Evolutionary conservation across 2,797 vertebrate species (phyloP).

Genomic region (Rhinella marina): DNA sequence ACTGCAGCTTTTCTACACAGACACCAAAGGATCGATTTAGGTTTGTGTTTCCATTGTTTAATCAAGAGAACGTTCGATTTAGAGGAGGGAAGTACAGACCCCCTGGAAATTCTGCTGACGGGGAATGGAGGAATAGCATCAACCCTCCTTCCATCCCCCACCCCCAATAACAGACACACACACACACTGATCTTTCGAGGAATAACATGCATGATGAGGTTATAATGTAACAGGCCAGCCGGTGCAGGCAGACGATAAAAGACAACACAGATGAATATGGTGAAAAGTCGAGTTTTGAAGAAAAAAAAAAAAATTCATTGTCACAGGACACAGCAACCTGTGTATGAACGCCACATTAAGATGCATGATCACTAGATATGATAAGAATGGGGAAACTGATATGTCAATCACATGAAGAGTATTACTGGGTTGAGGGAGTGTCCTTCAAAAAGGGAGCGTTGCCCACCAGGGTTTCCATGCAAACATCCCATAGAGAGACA

Average conservation of each 20-base stretch:
- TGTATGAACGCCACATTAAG: not conserved
- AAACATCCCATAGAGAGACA: not conserved
- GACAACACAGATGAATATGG: conserved; percentile 14
- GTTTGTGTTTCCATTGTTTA: conserved; percentile 37
- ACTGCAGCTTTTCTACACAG: conserved; percentile 28
- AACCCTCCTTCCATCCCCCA: not conserved
- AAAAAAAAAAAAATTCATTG: not conserved
- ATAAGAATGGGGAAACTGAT: not conserved
- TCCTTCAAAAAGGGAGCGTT: not conserved
- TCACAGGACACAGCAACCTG: not conserved
- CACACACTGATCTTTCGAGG: not conserved
- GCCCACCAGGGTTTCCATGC: not conserved
- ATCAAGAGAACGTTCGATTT: conserved; percentile 42
- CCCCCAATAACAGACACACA: not conserved
- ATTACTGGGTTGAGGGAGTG: not conserved
- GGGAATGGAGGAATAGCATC: not conserved
- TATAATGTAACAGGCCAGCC: conserved; percentile 8
- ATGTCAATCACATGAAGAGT: not conserved
- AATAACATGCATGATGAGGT: conserved; percentile 37
- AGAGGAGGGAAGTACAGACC: conserved; percentile 42
- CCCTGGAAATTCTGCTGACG: conserved; percentile 8
- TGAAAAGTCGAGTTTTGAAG: not conserved
- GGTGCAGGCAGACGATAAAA: conserved; percentile 10
- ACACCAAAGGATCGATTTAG: not conserved
- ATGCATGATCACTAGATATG: not conserved